Conservation (phyloP, 2,888 invertebrate genomes). For the Drosophila macrospina region DNA sequence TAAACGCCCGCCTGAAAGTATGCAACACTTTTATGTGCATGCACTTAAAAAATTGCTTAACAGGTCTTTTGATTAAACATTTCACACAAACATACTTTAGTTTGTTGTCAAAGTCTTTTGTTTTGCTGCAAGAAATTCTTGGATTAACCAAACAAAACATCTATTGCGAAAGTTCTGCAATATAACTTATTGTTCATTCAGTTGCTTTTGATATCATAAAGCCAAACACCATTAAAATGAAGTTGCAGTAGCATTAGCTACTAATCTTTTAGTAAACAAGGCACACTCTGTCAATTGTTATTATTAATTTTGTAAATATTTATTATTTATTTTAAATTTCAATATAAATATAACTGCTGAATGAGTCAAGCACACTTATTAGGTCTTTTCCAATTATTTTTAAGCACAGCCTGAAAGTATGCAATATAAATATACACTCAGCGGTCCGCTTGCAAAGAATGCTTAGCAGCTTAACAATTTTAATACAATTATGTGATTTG, state of each 20-base stretch:
- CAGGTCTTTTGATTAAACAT: neutral
- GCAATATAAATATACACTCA: neutral
- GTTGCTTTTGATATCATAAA: neutral
- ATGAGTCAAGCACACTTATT: too few species aligned
- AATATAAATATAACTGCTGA: too few species aligned
- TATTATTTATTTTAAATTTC: too few species aligned
- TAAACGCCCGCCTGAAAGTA: conserved; percentile 29
- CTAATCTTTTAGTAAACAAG: too few species aligned
- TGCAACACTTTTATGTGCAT: neutral
- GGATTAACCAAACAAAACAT: neutral
- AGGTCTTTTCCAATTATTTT: neutral
- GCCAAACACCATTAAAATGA: too few species aligned
- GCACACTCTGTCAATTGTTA: too few species aligned
- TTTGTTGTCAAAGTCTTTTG: conserved; percentile 57
- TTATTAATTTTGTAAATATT: too few species aligned
- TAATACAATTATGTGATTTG: conserved; percentile 6
- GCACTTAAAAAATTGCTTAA: neutral
- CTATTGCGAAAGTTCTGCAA: too few species aligned
- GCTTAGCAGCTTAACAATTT: conserved; percentile 1
- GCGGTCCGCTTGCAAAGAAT: neutral
- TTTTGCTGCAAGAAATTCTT: too few species aligned
- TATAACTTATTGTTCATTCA: neutral
- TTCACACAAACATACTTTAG: neutral
- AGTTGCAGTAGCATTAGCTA: too few species aligned
- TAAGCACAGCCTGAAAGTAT: conserved; percentile 28